Conservation (phyloP, 1,140 invertebrate genomes). For the Pollicipes pollicipes region DNA sequence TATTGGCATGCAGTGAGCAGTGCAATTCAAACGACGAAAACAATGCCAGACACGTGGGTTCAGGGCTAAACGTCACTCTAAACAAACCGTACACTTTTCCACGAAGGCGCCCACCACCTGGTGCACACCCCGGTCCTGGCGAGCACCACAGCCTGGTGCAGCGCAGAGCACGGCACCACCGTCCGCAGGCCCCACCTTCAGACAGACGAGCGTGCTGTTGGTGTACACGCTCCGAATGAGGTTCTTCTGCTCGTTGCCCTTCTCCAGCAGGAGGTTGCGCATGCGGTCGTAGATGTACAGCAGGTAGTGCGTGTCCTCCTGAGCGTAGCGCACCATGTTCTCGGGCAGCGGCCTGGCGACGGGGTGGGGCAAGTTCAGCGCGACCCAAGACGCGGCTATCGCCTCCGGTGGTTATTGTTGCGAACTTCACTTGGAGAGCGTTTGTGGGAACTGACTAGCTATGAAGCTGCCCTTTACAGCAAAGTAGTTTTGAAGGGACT, state of each 20-base stretch:
- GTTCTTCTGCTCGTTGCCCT: constrained; percentile 46
- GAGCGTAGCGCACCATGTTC: constrained; percentile 69
- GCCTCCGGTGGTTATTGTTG: background rate
- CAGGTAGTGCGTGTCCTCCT: constrained; percentile 88
- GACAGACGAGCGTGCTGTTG: constrained; percentile 51
- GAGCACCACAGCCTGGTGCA: no score
- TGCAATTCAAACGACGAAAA: no score
- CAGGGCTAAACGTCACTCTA: background rate
- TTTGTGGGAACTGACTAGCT: no score
- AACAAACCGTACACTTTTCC: no score
- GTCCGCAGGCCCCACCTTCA: constrained; percentile 24
- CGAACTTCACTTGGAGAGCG: no score
- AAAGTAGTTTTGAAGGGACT: no score
- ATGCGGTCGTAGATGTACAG: constrained; percentile 77
- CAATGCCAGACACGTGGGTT: no score
- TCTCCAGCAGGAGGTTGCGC: constrained; percentile 53
- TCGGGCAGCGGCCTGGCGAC: constrained; percentile 56
- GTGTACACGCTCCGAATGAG: constrained; percentile 49
- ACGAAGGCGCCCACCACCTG: no score
- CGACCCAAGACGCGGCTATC: background rate
- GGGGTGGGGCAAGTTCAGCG: constrained; percentile 25
- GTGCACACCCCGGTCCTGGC: no score
- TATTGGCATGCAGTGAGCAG: no score
- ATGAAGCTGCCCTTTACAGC: no score
- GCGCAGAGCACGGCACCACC: no score